These are phyloP conservation scores for Biston stratarius DNA, from an alignment of 2,888 invertebrate genomes.

Conservation along the genomic window DNA sequence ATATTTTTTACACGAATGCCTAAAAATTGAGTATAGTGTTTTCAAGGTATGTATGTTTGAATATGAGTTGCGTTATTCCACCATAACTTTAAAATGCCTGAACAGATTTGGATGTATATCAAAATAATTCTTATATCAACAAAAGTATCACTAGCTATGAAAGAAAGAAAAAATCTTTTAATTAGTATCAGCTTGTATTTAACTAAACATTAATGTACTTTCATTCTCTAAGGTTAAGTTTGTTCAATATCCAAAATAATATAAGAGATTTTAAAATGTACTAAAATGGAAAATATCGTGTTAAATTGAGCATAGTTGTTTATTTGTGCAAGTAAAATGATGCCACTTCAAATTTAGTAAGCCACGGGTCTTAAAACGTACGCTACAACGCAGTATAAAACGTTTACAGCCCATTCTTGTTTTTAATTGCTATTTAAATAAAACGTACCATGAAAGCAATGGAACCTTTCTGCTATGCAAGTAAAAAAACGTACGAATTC, in stretches of 20 bases:
- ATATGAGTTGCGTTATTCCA: too few relatives aligned
- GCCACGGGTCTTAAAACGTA: conserved; percentile 69
- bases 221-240: neutral
- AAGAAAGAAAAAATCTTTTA: too few relatives aligned
- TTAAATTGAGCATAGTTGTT: conserved; percentile 45
- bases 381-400: conserved; percentile 72
- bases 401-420: conserved; percentile 83
- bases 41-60: too few relatives aligned
- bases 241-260: neutral
- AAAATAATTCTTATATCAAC: too few relatives aligned
- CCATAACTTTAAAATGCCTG: too few relatives aligned
- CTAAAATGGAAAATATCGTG: conserved; percentile 15
- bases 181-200: too few relatives aligned
- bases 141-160: too few relatives aligned
- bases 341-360: conserved; percentile 65
- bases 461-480: conserved; percentile 62
- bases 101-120: too few relatives aligned
- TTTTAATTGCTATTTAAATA: conserved; percentile 84
- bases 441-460: conserved; percentile 79
- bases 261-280: neutral
- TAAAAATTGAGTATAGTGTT: too few relatives aligned
- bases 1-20: too few relatives aligned
- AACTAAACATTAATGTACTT: neutral
- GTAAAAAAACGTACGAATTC: conserved; percentile 59
- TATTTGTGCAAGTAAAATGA: conserved; percentile 64